Evolutionary conservation across 2,888 invertebrate species (phyloP), one percentile per base, ranked within the genome.

Genomic region (Eristalis arbustorum): DNA sequence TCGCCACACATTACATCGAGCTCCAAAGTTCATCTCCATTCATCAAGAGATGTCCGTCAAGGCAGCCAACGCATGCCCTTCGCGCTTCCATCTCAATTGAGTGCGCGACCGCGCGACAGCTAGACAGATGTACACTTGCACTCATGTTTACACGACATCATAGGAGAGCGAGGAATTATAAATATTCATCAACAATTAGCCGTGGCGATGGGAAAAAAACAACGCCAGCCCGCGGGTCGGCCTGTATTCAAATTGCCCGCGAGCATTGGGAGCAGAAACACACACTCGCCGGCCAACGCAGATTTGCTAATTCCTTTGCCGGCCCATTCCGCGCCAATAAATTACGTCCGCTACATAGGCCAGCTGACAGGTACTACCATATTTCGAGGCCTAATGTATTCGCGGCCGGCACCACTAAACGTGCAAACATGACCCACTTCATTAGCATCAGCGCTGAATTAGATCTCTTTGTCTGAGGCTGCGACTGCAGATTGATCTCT

Each of bases 401-500:
- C 79, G 42, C 31, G 71, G 56, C 71, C 28, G 61, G 49, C 63
- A 78, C 82, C 63, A 56, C 49, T 18, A 72, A 84, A 80, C 84
- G 72, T 66, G 81, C 85, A 77, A 85, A 82, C 85, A 81, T 85
- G 85, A 82, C 85, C 85, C 57, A 85, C 82, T 85, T 85, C 81
- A 84, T 84, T 84, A 81, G 25, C 80, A 84, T 84, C 72, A 80
- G 75, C 84, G 72, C 77, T 57, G 69, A 49, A 64, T 63, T 69
- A 37, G 57, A 77, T 84, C 59, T 69, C 69, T 59, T 78, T 68
- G 78, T 78, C 25, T n/a, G 25, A 1, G 25, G 25, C 25, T 25
- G 25, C n/a, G 6, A 57, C 59, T 62, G 40, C 57, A 63, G 49
- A 72, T 56, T 62, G 62, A 61, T 59, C 13, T 76, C 31, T 31